Evolutionary conservation across 2,888 invertebrate species (phyloP), one percentile per base, ranked within the genome.

Genomic region (Drosophila gaucha): DNA sequence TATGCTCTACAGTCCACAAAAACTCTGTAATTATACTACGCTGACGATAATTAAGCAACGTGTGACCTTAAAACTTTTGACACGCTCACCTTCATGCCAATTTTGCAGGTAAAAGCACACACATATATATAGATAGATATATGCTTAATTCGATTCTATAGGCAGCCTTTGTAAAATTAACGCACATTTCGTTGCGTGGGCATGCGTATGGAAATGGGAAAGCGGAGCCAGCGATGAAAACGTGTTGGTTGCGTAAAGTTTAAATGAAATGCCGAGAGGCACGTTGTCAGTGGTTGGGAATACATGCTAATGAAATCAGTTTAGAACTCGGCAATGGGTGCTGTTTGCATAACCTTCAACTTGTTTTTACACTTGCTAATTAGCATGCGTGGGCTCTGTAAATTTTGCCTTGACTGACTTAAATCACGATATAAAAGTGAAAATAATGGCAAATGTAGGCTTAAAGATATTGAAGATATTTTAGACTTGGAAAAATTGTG

Each of bases 31-130:
- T 67, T 67, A 63, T 55, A 35, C 20, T 55, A 35, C 20, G 41
- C 26, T 26, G 54, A 44, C 54, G 22, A 54, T 70, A 71, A 70
- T 71, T 70, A 71, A 38, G 52, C 49, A 66, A 60, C 35, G 56
- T 71, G 66, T 57, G 70, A 70, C 70, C 71, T 71, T 70, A 50
- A 70, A 71, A 71, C 69, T 56, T 66, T 9, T 71, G 70, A 71
- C 59, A 43, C 31, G 64, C 68, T 69, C 64, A 69, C 69, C 69
- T 70, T 30, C 12, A 50, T 26, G 33, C 50, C 30, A 54, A 41
- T 38, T 39, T 33, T 2, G 30, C 36, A 39, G 12, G 3, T n/a
- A 22, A 3, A n/a, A 3, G 22, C 22, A 9, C 12, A 24, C 0
- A 43, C 5, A 46, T 4, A 10, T 20, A 10, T 12, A 38, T 16